phyloP scores from a whole-genome alignment of 2,797 vertebrate genomes.

The Myotis planiceps region DNA sequence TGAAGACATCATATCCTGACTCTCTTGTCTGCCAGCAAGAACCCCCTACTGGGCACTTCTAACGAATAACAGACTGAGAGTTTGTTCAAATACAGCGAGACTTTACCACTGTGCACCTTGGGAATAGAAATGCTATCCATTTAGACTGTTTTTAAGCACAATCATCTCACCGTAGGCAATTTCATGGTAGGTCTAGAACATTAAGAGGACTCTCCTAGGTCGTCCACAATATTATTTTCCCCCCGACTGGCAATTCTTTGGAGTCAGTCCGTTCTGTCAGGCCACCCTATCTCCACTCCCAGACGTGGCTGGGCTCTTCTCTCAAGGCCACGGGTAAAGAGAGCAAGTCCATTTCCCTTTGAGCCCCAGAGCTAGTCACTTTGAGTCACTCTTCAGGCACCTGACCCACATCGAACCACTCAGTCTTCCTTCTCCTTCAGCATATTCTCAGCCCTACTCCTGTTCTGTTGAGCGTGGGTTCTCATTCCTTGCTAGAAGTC shows the following conservation, averaged over 20 bases:
- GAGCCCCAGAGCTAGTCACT: background rate
- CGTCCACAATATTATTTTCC: background rate
- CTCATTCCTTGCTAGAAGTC: slow-evolving; percentile 16
- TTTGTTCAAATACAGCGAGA: background rate
- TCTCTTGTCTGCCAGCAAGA: background rate
- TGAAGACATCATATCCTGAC: background rate
- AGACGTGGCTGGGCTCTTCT: background rate
- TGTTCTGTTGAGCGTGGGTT: background rate
- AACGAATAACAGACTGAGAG: background rate
- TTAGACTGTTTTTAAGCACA: background rate
- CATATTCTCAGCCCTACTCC: background rate
- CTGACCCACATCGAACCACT: background rate
- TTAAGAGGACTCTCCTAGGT: background rate
- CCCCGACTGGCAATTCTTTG: background rate
- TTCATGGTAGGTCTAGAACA: background rate
- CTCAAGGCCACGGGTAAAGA: background rate
- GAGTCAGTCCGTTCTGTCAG: background rate
- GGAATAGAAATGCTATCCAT: background rate
- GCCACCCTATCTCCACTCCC: background rate
- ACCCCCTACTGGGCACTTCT: background rate
- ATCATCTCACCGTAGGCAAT: background rate
- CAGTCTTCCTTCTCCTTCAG: background rate
- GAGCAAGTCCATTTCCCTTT: background rate
- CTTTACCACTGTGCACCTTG: background rate
- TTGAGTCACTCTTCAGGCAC: background rate